Evolutionary conservation across 1,140 invertebrate species (phyloP).

Genomic region (Trichonephila inaurata): DNA sequence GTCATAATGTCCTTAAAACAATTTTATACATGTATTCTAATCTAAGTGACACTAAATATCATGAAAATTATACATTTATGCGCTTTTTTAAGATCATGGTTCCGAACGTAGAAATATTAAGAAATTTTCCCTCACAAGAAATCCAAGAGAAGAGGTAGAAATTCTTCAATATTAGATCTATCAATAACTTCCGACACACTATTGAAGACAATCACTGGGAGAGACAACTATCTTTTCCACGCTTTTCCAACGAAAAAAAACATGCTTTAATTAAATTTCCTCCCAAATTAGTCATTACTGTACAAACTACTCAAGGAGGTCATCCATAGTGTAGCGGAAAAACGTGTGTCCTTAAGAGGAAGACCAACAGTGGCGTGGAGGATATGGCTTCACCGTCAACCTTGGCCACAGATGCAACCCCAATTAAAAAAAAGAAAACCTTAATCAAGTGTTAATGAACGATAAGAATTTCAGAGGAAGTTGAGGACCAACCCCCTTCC

Average conservation of each 20-base stretch:
- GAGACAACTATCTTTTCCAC: no score
- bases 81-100: no score
- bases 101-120: no score
- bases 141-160: no score
- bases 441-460: slow-evolving; percentile 66
- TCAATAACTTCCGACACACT: no score
- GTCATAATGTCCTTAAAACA: no score
- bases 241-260: neutral
- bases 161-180: no score
- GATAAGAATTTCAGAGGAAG: slow-evolving; percentile 59
- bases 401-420: neutral
- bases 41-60: no score
- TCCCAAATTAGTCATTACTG: neutral
- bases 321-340: neutral
- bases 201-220: no score
- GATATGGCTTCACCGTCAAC: slow-evolving; percentile 33
- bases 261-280: neutral
- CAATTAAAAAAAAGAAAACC: slow-evolving; percentile 3
- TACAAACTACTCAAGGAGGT: neutral
- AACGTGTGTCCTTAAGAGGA: neutral
- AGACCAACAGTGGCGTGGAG: neutral
- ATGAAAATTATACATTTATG: no score
- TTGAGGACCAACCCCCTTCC: neutral
- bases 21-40: no score
- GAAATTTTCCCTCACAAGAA: no score